These are phyloP conservation scores for Heterotilapia buettikoferi DNA, from an alignment of 2,113 vertebrate genomes.

Conservation along the genomic window DNA sequence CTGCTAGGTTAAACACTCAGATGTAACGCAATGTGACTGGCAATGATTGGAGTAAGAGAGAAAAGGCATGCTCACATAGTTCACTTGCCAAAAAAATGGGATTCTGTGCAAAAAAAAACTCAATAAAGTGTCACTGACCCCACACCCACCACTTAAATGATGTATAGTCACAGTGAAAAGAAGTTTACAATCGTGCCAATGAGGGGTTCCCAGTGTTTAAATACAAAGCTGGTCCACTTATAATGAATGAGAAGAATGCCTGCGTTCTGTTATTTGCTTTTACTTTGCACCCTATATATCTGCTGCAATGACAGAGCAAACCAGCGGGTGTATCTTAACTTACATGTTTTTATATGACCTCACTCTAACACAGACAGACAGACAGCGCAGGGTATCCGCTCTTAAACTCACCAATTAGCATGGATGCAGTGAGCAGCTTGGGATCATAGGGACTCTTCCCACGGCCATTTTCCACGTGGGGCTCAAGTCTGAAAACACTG, in stretches of 20 bases:
- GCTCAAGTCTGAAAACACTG: conserved; percentile 84
- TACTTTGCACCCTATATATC: conserved; percentile 1
- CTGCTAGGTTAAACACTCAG: conserved; percentile 50
- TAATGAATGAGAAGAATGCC: conserved; percentile 31
- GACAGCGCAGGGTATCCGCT: not conserved
- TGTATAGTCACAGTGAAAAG: conserved; percentile 32
- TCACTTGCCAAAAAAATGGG: conserved; percentile 13
- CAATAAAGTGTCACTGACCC: conserved; percentile 15
- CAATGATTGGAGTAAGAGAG: conserved; percentile 19
- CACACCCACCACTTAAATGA: conserved; percentile 2
- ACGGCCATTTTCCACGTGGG: conserved; percentile 88
- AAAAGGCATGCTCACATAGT: conserved; percentile 1
- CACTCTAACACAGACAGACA: not conserved
- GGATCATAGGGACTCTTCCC: conserved; percentile 98
- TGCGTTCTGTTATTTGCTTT: conserved; percentile 32
- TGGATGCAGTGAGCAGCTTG: conserved; percentile 89
- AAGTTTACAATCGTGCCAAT: conserved; percentile 47
- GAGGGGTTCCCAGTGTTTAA: conserved; percentile 32
- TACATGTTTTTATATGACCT: conserved; percentile 18
- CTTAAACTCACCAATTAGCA: conserved; percentile 83
- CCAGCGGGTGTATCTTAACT: conserved; percentile 14
- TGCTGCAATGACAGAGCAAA: conserved; percentile 41
- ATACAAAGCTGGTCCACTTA: conserved; percentile 12
- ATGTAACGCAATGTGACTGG: conserved; percentile 50
- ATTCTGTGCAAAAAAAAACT: conserved; percentile 5